Evolutionary conservation across 2,797 vertebrate species (phyloP), one percentile per base, ranked within the genome.

Genomic region (Sebastes wilsoni): DNA sequence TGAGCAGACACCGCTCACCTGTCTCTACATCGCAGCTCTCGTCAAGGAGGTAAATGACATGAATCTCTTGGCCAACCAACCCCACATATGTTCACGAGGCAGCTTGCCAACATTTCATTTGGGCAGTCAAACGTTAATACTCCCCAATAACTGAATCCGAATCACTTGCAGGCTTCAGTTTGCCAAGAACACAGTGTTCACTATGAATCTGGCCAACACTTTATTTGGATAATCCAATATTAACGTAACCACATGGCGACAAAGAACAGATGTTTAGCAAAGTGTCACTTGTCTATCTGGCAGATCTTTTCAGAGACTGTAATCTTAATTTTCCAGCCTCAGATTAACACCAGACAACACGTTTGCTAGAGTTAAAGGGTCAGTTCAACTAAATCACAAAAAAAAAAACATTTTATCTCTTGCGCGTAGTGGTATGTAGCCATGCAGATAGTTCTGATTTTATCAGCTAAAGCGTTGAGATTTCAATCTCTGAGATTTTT

Each of bases 1-100:
- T n/a, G 98, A 99, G 89, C 98, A 99, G 93, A 99, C 98, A 6
- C 99, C 99, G 0, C 98, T 99, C 92, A 99, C 97, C 16, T 97
- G 97, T 59, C 97, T 99, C 85, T 97, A 99, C 93, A 96, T 99
- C 85, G 98, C 97, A 27, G 96, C 97, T 70, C 98, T 99, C 90
- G 94, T 98, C 95, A 98, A 98, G 93, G 98, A 99, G 98, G 94
- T 95, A 92, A 88, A 59, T 12, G 11, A 49, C 54, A 66, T 16
- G 42, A 12, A 62, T 71, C 66, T 1, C 27, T 52, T n/a, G 42
- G 64, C 69, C 30, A 54, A 27, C 34, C 67, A 30, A 28, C 34
- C 71, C 14, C 66, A 54, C 30, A 12, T 64, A 36, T 66, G 55
- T 60, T 64, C 38, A 66, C 22, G 2, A 32, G 54, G 80, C 60